Conservation (phyloP, 2,888 invertebrate genomes). For the Trilocha varians region DNA sequence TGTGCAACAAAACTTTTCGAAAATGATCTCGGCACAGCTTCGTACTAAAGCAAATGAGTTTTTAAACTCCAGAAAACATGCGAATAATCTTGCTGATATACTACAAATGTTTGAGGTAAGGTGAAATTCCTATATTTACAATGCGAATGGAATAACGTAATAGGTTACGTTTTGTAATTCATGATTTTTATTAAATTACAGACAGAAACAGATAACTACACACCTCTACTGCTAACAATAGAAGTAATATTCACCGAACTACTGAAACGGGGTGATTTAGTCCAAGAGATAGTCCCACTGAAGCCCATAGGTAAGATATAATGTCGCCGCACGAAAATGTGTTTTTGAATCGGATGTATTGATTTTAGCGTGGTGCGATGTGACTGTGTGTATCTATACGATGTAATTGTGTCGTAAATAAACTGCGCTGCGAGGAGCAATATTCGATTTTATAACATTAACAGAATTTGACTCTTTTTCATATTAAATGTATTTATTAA, state of each 20-base stretch:
- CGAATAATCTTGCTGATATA: conserved; percentile 78
- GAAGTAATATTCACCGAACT: conserved; percentile 82
- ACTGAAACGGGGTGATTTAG: conserved; percentile 77
- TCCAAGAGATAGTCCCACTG: conserved; percentile 72
- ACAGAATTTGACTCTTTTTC: not conserved
- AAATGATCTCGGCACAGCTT: conserved; percentile 77
- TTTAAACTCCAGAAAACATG: conserved; percentile 76
- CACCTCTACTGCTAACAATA: conserved; percentile 77
- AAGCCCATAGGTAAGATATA: conserved; percentile 66
- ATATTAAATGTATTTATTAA: too few relatives aligned
- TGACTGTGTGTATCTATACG: not conserved
- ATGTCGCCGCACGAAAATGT: conserved; percentile 8
- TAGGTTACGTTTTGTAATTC: conserved; percentile 36
- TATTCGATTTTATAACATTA: not conserved
- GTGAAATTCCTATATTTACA: conserved; percentile 8
- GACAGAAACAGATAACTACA: conserved; percentile 60
- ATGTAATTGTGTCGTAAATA: not conserved
- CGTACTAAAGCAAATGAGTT: conserved; percentile 81
- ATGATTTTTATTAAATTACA: conserved; percentile 35
- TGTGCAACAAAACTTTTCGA: conserved; percentile 54
- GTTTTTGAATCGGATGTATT: conserved; percentile 30
- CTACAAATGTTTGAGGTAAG: conserved; percentile 78
- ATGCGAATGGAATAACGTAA: conserved; percentile 31
- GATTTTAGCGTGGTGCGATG: conserved; percentile 23
- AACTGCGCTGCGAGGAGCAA: conserved; percentile 1